Evolutionary conservation across 2,888 invertebrate species (phyloP), one percentile per base, ranked within the genome.

Genomic region (Ceriagrion tenellum): DNA sequence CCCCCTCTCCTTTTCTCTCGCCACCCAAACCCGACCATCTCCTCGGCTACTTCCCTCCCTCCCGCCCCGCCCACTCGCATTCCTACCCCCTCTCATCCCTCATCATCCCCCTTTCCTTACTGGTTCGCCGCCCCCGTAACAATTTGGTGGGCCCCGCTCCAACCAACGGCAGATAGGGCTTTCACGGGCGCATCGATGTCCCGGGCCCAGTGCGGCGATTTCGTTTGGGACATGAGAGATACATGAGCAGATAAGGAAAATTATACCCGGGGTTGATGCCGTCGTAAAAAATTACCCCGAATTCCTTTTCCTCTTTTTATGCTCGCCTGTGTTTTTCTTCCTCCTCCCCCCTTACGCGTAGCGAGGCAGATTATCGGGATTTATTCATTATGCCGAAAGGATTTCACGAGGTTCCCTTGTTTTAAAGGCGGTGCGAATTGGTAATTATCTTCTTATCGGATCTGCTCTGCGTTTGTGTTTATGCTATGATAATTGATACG

Each of bases 211-310:
- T 13, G 93, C 93, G 93, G 47, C 93, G 47, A 35, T 69, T 74
- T 93, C 69, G 63, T 93, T 91, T 47, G 35, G 69, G 69, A 93
- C 69, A 93, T 47, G 93, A 47, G 69, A 93, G 93, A 93, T 93
- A 93, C 93, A 93, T 40, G 93, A 93, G 63, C 47, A 47, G 93
- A 93, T 93, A 69, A 93, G 93, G 93, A 55, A 74, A 93, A 93
- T 93, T 93, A 93, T 74, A 69, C 74, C 93, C 23, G 93, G 47
- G 63, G 93, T 74, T 74, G 47, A 93, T 26, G 59, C 56, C 59
- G 26, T 40, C 20, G 55, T 30, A 74, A 93, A 93, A 93, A 74
- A 93, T 16, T 18, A 47, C n/a, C 18, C 40, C n/a, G 35, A 93
- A 63, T 93, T 55, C 16, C 35, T 93, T 69, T 23, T n/a, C 40